Percentiles rank a stretch among this genome's conserved stretches.
These are phyloP conservation scores for Cirrhinus molitorella DNA, from an alignment of 2,797 vertebrate genomes.

Conservation along the genomic window DNA sequence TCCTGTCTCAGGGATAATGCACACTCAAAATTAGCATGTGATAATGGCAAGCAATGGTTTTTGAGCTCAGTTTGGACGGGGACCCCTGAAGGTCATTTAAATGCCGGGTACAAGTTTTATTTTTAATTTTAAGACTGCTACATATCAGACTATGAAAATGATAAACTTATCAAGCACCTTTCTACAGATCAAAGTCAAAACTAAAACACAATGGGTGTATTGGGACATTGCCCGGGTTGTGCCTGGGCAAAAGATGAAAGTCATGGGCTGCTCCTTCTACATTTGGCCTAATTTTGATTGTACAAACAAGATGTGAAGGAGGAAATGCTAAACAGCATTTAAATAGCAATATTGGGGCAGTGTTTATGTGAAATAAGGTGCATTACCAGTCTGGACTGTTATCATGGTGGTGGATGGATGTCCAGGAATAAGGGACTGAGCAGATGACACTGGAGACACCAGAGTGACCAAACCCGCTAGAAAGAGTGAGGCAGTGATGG, in stretches of 20 bases:
- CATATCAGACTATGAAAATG: too few relatives aligned
- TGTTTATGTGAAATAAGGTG: not conserved
- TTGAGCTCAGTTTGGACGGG: not conserved
- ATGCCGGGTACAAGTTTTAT: not conserved
- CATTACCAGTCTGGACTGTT: constrained; percentile 56
- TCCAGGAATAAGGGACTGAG: constrained; percentile 87
- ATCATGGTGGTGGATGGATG: constrained; percentile 75
- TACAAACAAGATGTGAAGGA: not conserved
- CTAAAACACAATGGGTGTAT: not conserved
- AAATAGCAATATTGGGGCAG: not conserved
- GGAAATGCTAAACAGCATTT: not conserved
- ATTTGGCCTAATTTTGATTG: not conserved
- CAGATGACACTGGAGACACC: constrained; percentile 90
- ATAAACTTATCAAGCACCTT: not conserved
- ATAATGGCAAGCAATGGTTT: not conserved
- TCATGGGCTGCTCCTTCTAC: not conserved
- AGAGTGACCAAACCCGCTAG: constrained; percentile 94
- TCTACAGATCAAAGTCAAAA: not conserved
- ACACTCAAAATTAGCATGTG: not conserved
- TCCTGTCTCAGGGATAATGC: not conserved
- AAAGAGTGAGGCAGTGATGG: constrained; percentile 58
- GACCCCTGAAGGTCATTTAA: not conserved
- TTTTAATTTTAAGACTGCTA: too few relatives aligned
- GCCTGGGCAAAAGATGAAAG: not conserved
- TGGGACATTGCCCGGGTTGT: not conserved